A percentile compares a stretch with the other conserved stretches of the same genome.
Conservation (phyloP, 2,888 invertebrate species). For the Eudiplozoon nipponicum region DNA sequence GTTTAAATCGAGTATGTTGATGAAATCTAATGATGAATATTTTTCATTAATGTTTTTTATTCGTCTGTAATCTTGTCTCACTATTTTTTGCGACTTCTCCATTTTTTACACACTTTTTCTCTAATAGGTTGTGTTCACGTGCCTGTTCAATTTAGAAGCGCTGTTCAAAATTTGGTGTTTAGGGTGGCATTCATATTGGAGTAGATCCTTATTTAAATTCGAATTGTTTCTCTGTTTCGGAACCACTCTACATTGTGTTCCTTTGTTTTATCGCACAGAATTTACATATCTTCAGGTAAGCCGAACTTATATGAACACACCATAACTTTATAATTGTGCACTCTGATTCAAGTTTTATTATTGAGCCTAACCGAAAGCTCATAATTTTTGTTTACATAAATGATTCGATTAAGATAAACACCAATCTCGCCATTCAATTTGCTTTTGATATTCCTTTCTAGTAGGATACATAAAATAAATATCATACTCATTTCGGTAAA, state of each 20-base stretch:
- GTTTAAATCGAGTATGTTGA: too few relatives aligned
- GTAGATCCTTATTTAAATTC: slow-evolving; percentile 82
- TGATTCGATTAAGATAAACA: slow-evolving; percentile 15
- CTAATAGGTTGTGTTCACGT: slow-evolving; percentile 53
- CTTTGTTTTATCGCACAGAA: slow-evolving; percentile 46
- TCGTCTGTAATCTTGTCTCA: too few relatives aligned
- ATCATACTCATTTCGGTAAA: too few relatives aligned
- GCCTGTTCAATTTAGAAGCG: slow-evolving; percentile 65
- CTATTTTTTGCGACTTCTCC: too few relatives aligned
- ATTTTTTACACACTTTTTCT: too few relatives aligned
- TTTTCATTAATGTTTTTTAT: too few relatives aligned
- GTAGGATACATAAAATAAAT: too few relatives aligned
- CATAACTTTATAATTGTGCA: slow-evolving; percentile 6
- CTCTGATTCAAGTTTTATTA: slow-evolving; percentile 10
- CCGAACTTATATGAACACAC: too few relatives aligned
- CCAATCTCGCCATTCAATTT: too few relatives aligned
- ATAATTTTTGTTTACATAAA: slow-evolving; percentile 11
- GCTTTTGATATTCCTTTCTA: slow-evolving; percentile 58
- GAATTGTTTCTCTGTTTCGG: slow-evolving; percentile 66
- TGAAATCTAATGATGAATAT: too few relatives aligned
- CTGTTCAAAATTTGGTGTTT: slow-evolving; percentile 84
- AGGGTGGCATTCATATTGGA: slow-evolving; percentile 68
- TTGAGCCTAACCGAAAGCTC: too few relatives aligned
- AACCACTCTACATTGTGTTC: slow-evolving; percentile 66
- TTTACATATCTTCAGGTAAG: slow-evolving; percentile 77